phyloP scores from a whole-genome alignment of 2,113 vertebrate genomes.

The Typhlomys cinereus region DNA sequence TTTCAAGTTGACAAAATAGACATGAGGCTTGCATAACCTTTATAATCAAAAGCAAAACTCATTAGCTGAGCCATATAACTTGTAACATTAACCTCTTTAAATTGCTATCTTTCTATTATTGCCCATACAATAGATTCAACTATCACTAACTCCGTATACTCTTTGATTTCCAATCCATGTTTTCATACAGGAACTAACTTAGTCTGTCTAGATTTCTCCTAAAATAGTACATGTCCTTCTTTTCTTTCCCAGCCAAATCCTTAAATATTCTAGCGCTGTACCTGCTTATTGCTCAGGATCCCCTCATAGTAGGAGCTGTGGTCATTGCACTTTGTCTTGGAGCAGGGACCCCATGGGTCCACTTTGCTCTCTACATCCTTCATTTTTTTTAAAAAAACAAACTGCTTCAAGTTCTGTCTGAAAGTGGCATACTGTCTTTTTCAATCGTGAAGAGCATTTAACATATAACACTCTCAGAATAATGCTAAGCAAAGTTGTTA shows the following conservation, averaged over 20 bases:
- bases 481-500: too few relatives aligned
- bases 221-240: too few relatives aligned
- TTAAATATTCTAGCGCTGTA: too few relatives aligned
- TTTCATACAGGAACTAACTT: not conserved
- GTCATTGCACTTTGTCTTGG: not conserved
- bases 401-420: too few relatives aligned
- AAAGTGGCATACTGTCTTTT: not conserved
- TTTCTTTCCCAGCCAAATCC: too few relatives aligned
- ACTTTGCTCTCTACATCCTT: not conserved
- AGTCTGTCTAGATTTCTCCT: not conserved
- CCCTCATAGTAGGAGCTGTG: not conserved
- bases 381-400: not conserved
- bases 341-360: fast-evolving
- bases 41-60: too few relatives aligned
- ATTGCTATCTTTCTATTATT: not conserved
- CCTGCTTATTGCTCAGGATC: fast-evolving
- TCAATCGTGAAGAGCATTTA: too few relatives aligned
- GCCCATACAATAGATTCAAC: not conserved
- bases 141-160: too few relatives aligned
- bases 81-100: not conserved
- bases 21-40: not conserved
- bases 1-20: too few relatives aligned
- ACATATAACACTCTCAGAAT: too few relatives aligned
- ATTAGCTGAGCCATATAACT: not conserved
- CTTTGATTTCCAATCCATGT: too few relatives aligned